Evolutionary conservation across 2,797 vertebrate species (phyloP).

Genomic region (Dendrocincla tyrannina): DNA sequence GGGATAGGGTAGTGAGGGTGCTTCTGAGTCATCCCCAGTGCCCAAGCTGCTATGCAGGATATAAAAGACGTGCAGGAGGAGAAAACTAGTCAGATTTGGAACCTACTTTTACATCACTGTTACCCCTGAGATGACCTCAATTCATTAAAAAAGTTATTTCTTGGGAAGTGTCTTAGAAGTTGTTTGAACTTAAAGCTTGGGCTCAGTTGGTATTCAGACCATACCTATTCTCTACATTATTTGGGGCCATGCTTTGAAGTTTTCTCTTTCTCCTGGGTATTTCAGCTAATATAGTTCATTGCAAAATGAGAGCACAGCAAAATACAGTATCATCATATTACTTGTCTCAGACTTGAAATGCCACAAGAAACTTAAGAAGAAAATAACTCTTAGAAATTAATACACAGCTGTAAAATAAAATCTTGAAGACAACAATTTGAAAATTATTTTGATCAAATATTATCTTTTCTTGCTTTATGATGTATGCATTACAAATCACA

Average conservation of each 20-base stretch:
- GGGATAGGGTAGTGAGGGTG: background rate
- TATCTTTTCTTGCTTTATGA: background rate
- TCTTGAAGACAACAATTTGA: background rate
- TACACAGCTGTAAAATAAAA: background rate
- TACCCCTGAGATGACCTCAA: slow-evolving; percentile 59
- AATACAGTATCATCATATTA: slow-evolving; percentile 41
- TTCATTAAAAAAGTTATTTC: slow-evolving; percentile 76
- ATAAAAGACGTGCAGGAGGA: background rate
- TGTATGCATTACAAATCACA: background rate
- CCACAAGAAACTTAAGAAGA: background rate
- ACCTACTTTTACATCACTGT: slow-evolving; percentile 57
- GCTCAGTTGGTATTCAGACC: slow-evolving; percentile 58
- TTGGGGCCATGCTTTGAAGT: slow-evolving; percentile 63
- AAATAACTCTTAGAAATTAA: background rate
- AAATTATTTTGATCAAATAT: background rate
- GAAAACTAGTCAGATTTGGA: slow-evolving; percentile 17
- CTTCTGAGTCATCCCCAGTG: slow-evolving; percentile 2
- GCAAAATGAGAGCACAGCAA: slow-evolving; percentile 44
- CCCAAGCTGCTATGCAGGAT: background rate
- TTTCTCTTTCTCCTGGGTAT: slow-evolving; percentile 64
- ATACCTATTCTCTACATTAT: slow-evolving; percentile 45
- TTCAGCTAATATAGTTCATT: slow-evolving; percentile 59
- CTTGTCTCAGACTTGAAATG: background rate
- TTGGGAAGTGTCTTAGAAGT: slow-evolving; percentile 63
- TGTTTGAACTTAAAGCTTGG: slow-evolving; percentile 68